Conservation (phyloP, 30 jellyfish, hydroid and myxozoan genomes). For the Turritopsis dohrnii region DNA sequence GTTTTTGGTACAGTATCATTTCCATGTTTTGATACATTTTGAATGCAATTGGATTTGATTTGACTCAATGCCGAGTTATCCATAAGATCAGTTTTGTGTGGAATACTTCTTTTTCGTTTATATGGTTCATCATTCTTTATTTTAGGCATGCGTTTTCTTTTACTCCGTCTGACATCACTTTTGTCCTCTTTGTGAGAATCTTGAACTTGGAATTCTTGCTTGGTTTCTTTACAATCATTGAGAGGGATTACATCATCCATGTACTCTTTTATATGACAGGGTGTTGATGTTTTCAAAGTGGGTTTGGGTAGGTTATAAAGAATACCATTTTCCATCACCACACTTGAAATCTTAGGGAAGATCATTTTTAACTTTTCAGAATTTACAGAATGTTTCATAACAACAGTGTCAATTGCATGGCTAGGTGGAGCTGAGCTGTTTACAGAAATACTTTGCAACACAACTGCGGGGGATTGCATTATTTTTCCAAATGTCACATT, state of each 20-base stretch:
- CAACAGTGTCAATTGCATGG: neutral
- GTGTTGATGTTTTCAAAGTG: neutral
- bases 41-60: neutral
- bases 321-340: neutral
- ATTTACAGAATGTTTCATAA: neutral
- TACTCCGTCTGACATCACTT: constrained; percentile 10
- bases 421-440: neutral
- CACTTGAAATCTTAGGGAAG: neutral
- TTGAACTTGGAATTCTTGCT: too few relatives aligned
- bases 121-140: constrained; percentile 6
- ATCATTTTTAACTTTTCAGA: neutral
- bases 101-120: neutral
- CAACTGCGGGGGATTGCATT: neutral
- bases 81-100: neutral
- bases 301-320: neutral
- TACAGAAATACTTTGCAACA: neutral
- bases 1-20: neutral
- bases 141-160: neutral
- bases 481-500: too few relatives aligned
- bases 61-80: neutral
- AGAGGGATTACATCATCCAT: neutral
- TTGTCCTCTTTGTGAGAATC: neutral
- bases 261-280: neutral
- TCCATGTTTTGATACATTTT: neutral
- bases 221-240: neutral